Evolutionary conservation across 2,797 vertebrate genomes (phyloP).

Genomic region (Hypotaenidia philippensis): DNA sequence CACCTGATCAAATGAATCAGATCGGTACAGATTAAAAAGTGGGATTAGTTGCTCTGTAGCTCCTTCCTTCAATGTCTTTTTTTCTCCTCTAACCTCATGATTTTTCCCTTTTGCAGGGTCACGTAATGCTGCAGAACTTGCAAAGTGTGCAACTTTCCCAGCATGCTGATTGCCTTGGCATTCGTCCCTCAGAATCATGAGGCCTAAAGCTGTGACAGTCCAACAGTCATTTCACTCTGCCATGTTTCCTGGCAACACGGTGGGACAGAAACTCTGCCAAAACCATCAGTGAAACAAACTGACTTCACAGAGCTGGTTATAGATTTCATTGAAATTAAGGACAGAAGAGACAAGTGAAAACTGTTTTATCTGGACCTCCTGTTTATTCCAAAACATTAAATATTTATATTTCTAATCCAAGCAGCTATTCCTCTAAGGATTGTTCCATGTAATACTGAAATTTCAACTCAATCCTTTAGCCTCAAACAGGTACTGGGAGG

Average conservation of each 20-base stretch:
- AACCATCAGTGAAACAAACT: conserved; percentile 35
- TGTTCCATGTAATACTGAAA: not conserved
- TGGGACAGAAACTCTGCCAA: conserved; percentile 42
- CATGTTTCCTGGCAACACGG: conserved; percentile 51
- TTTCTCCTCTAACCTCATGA: not conserved
- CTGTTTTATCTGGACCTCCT: conserved; percentile 24
- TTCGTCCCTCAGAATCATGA: conserved; percentile 51
- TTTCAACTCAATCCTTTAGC: not conserved
- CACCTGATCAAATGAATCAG: not conserved
- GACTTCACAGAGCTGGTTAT: conserved; percentile 40
- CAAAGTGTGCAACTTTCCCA: not conserved
- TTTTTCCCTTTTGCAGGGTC: conserved; percentile 16
- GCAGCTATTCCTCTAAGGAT: not conserved
- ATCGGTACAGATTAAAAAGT: not conserved
- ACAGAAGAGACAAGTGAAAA: conserved; percentile 23
- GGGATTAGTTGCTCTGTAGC: not conserved
- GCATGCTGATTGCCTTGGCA: conserved; percentile 41
- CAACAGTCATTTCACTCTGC: conserved; percentile 35
- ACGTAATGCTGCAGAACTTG: not conserved
- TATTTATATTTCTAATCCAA: not conserved
- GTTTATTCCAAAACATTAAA: not conserved
- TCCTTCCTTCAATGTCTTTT: not conserved
- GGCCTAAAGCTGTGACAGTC: conserved; percentile 62
- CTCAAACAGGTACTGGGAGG: not conserved
- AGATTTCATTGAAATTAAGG: conserved; percentile 35